These are phyloP conservation scores for Philhelius pedissequus DNA, from an alignment of 2,888 invertebrate genomes.

Conservation along the genomic window DNA sequence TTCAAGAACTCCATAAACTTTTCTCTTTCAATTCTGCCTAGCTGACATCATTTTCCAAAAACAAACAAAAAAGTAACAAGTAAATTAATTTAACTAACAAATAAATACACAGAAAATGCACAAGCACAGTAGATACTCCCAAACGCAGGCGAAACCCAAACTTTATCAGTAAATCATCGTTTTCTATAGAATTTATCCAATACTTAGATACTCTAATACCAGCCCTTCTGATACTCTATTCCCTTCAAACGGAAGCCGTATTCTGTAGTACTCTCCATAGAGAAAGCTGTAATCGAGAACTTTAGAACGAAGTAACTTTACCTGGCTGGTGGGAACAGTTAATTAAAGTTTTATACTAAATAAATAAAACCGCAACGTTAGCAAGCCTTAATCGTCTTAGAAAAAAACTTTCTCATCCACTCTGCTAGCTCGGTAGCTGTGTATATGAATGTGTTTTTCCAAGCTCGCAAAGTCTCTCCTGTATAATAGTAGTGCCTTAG, in stretches of 20 bases:
- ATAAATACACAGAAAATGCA: background rate
- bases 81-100: conserved; percentile 5
- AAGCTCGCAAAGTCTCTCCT: background rate
- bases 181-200: conserved; percentile 12
- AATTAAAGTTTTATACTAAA: conserved; percentile 68
- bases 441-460: too few relatives aligned
- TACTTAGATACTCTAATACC: background rate
- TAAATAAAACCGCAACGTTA: conserved; percentile 62
- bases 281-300: background rate
- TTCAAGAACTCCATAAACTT: background rate
- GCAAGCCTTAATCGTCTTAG: conserved; percentile 63
- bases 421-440: too few relatives aligned
- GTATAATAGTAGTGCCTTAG: background rate
- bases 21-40: background rate
- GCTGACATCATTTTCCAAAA: background rate
- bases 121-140: too few relatives aligned
- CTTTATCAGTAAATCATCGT: conserved; percentile 62
- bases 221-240: background rate
- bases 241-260: background rate
- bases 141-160: conserved; percentile 39
- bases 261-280: background rate
- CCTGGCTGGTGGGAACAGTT: conserved; percentile 51
- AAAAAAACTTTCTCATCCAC: conserved; percentile 48
- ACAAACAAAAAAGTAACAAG: background rate
- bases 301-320: conserved; percentile 33